phyloP scores from a whole-genome alignment of 2,113 vertebrate genomes.

The Dryoscopus gambensis region DNA sequence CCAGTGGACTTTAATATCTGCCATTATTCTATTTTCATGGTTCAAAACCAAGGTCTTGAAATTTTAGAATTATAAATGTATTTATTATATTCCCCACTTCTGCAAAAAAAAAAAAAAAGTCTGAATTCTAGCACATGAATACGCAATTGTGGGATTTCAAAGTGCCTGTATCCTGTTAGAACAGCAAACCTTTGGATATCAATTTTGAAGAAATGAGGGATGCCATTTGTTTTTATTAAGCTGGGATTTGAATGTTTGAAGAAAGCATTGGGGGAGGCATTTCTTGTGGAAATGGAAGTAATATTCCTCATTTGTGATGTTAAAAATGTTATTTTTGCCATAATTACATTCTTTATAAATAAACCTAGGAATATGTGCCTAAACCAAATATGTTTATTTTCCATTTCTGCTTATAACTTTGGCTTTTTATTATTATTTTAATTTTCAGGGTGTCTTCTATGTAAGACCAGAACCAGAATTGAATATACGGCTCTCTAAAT shows the following conservation, averaged over 20 bases:
- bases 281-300: slow-evolving; percentile 70
- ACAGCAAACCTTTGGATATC: slow-evolving; percentile 61
- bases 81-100: slow-evolving; percentile 38
- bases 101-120: background rate
- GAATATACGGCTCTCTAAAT: background rate
- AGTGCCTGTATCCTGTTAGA: slow-evolving; percentile 60
- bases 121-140: slow-evolving; percentile 48
- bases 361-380: slow-evolving; percentile 37
- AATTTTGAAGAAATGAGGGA: slow-evolving; percentile 73
- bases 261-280: slow-evolving; percentile 70
- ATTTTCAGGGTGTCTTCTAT: background rate
- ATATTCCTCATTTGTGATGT: slow-evolving; percentile 65
- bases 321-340: slow-evolving; percentile 71
- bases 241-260: slow-evolving; percentile 79
- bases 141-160: slow-evolving; percentile 66
- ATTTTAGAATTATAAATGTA: slow-evolving; percentile 54
- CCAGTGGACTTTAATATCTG: slow-evolving; percentile 18
- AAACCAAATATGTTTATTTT: slow-evolving; percentile 55
- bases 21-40: background rate
- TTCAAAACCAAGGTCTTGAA: slow-evolving; percentile 55
- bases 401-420: slow-evolving; percentile 41
- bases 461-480: slow-evolving; percentile 4
- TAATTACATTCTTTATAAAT: slow-evolving; percentile 52
- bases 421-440: slow-evolving; percentile 16
- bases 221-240: slow-evolving; percentile 82